A percentile compares a stretch with the other conserved stretches of the same genome.
Conservation (phyloP, 2,888 invertebrate genomes). For the Nemotelus pantherinus region DNA sequence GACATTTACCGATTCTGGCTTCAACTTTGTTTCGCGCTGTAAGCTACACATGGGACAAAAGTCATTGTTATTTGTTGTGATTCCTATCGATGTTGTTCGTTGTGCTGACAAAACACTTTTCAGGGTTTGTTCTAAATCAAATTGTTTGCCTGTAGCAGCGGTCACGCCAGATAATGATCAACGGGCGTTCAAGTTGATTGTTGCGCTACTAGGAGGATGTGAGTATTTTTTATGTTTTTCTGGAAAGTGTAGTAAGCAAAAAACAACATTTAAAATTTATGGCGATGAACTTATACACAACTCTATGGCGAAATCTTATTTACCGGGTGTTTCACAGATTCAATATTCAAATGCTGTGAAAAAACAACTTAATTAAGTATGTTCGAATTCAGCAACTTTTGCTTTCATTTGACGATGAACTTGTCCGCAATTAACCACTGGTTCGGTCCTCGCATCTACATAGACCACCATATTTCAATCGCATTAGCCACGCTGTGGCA, state of each 20-base stretch:
- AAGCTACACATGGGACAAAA: not conserved
- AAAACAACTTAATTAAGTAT: too few relatives aligned
- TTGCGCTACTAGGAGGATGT: not conserved
- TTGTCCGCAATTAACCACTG: too few relatives aligned
- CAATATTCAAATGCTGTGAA: too few relatives aligned
- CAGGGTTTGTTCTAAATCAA: not conserved
- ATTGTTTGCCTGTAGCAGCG: not conserved
- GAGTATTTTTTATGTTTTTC: not conserved
- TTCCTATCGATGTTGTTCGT: not conserved
- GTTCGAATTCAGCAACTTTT: too few relatives aligned
- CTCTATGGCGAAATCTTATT: too few relatives aligned
- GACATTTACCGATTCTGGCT: not conserved
- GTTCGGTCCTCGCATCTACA: too few relatives aligned
- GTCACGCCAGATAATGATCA: not conserved
- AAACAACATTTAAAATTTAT: too few relatives aligned
- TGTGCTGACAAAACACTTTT: conserved; percentile 15
- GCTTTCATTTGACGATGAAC: too few relatives aligned
- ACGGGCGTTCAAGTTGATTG: not conserved
- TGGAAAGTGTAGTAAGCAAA: not conserved
- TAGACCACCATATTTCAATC: too few relatives aligned
- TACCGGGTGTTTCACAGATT: too few relatives aligned
- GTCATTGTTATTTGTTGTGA: conserved; percentile 8
- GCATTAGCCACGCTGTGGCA: too few relatives aligned
- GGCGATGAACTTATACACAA: too few relatives aligned
- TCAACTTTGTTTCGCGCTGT: not conserved